Conservation (phyloP, 2,113 vertebrate species). For the Polyodon spathula region DNA sequence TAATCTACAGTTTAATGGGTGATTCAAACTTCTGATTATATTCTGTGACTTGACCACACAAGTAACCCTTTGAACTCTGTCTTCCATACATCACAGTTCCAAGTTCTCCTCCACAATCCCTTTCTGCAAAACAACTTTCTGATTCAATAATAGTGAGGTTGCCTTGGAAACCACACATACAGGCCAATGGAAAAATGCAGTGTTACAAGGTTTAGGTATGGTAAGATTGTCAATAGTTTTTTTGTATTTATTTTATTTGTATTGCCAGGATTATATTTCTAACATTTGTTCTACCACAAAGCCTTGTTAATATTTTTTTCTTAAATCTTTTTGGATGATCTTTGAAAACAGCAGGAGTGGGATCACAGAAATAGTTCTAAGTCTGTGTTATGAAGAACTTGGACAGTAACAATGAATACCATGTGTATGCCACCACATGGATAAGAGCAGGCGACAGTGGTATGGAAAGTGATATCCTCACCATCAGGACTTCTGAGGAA, state of each 20-base stretch:
- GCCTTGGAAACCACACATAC: slow-evolving; percentile 79
- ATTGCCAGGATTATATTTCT: background rate
- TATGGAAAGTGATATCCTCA: slow-evolving; percentile 58
- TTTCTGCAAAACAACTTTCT: slow-evolving; percentile 75
- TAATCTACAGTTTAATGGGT: no score
- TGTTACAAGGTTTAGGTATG: slow-evolving; percentile 85
- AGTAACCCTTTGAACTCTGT: slow-evolving; percentile 36
- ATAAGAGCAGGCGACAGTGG: slow-evolving; percentile 81
- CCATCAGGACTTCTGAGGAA: slow-evolving; percentile 70
- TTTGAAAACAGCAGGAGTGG: slow-evolving; percentile 57
- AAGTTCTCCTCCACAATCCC: slow-evolving; percentile 74
- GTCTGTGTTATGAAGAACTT: slow-evolving; percentile 68
- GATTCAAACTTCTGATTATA: background rate
- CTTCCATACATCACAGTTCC: slow-evolving; percentile 68
- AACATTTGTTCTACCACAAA: no score
- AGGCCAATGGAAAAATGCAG: slow-evolving; percentile 89
- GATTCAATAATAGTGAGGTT: slow-evolving; percentile 76
- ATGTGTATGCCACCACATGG: slow-evolving; percentile 75
- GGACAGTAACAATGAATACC: slow-evolving; percentile 70
- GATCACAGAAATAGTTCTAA: slow-evolving; percentile 53
- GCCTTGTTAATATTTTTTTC: background rate
- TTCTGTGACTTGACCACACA: background rate
- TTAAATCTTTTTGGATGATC: background rate
- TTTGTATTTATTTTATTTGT: background rate
- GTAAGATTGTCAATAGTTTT: slow-evolving; percentile 58